Conservation (phyloP, 2,113 vertebrate species). For the Anarhynchus alexandrinus region DNA sequence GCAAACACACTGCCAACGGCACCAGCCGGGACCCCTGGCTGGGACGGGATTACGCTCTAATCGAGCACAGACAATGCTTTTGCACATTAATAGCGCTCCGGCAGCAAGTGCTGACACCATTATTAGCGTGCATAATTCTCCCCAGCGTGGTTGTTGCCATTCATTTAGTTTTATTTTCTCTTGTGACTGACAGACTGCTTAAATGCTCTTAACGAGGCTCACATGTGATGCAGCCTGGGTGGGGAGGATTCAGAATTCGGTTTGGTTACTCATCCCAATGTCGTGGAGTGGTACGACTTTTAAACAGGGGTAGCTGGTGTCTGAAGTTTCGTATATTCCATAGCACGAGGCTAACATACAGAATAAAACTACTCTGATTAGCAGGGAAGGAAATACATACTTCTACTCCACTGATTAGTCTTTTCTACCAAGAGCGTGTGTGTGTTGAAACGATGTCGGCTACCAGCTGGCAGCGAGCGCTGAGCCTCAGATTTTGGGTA, state of each 20-base stretch:
- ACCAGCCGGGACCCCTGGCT: not conserved
- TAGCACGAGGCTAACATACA: not conserved
- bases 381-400: not conserved
- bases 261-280: not conserved
- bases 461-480: not conserved
- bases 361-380: not conserved
- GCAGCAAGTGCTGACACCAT: slow-evolving; percentile 41
- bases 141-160: not conserved
- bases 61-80: not conserved
- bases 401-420: not conserved
- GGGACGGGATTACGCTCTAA: not conserved
- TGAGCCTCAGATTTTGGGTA: not conserved
- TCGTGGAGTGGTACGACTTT: rapidly evolving
- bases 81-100: not conserved
- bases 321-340: not conserved
- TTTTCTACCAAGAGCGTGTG: rapidly evolving
- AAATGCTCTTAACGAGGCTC: not conserved
- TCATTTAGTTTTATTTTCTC: not conserved
- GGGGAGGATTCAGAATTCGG: not conserved
- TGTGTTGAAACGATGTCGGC: rapidly evolving
- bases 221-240: not conserved
- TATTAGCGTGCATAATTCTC: not conserved
- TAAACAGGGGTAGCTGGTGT: not conserved
- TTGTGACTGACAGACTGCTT: not conserved
- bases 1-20: not conserved